Conservation (phyloP, 2,888 invertebrate species). For the Alcis repandata region DNA sequence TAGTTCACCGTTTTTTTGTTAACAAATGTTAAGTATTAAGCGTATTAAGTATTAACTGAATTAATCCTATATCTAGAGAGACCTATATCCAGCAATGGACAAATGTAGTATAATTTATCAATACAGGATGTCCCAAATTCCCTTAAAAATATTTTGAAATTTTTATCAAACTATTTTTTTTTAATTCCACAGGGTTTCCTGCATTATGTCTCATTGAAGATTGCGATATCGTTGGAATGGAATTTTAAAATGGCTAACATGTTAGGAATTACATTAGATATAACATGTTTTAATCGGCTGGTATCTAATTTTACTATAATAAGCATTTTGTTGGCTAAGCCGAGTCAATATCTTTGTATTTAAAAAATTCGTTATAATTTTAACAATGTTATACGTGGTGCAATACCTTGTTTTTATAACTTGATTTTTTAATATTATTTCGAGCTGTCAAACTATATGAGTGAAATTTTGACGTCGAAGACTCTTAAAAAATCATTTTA, state of each 20-base stretch:
- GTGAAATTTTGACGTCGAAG: neutral
- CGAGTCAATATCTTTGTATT: slow-evolving; percentile 13
- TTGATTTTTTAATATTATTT: neutral
- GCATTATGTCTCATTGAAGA: slow-evolving; percentile 49
- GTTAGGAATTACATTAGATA: slow-evolving; percentile 36
- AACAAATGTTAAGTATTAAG: no score
- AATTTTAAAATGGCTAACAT: slow-evolving; percentile 42
- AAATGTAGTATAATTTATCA: no score
- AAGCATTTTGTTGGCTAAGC: slow-evolving; percentile 30
- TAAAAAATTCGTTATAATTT: neutral
- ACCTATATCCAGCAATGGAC: no score
- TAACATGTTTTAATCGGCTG: slow-evolving; percentile 36
- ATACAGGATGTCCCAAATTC: no score
- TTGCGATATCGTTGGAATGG: slow-evolving; percentile 43
- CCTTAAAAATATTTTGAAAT: no score
- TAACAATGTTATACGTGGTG: slow-evolving; percentile 4
- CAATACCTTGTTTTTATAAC: neutral
- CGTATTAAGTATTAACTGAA: no score
- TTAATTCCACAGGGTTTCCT: slow-evolving; percentile 53
- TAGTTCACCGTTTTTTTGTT: no score
- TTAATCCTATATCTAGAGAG: no score
- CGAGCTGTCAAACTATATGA: neutral
- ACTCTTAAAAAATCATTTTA: neutral
- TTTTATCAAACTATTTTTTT: slow-evolving; percentile 7
- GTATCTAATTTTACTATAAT: slow-evolving; percentile 22